Evolutionary conservation across 2,888 invertebrate genomes (phyloP), one percentile per base, ranked within the genome.

Genomic region (Eupithecia subfuscata): DNA sequence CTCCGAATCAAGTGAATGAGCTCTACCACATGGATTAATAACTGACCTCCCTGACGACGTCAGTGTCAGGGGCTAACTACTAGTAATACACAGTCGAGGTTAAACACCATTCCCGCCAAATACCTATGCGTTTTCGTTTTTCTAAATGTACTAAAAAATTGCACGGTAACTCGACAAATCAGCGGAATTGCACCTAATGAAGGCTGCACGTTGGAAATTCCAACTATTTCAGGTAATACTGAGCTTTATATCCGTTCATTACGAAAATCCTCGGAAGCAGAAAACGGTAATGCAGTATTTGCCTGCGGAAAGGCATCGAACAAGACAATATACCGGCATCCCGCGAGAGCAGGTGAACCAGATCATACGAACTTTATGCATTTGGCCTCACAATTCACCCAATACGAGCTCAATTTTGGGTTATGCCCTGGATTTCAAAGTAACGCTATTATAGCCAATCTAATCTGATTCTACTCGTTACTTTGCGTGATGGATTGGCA

Each of bases 261-360:
- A 6, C 5, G 37, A 22, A 56, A 40, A 60, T 34, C 70, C 43
- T n/a, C 37, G 12, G 37, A 60, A 60, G 40, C 60, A n/a, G 69
- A 48, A 69, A 6, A 52, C 52, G 52, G 37, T 69, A 69, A 22
- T 69, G 69, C 52, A 69, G 69, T 52, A 52, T n/a, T 48, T 45
- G 43, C 45, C 45, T 69, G 68, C 68, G 68, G 69, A 45, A 69
- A 45, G 30, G 43, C 69, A 69, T 30, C 45, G n/a, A 69, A 48
- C 52, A 69, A 48, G 34, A 52, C n/a, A 16, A 69, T 52, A 67
- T 67, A 40, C 67, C 34, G 16, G 18, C 34, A 69, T 69, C 69
- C 52, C 69, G 25, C 4, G 52, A 14, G 69, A 69, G 48, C 34
- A 34, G 45, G 43, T 69, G 69, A 69, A 25, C 69, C n/a, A 48